A percentile compares a stretch with the other conserved stretches of the same genome.
phyloP scores from a whole-genome alignment of 2,797 vertebrate species.

The Chrosomus eos region DNA sequence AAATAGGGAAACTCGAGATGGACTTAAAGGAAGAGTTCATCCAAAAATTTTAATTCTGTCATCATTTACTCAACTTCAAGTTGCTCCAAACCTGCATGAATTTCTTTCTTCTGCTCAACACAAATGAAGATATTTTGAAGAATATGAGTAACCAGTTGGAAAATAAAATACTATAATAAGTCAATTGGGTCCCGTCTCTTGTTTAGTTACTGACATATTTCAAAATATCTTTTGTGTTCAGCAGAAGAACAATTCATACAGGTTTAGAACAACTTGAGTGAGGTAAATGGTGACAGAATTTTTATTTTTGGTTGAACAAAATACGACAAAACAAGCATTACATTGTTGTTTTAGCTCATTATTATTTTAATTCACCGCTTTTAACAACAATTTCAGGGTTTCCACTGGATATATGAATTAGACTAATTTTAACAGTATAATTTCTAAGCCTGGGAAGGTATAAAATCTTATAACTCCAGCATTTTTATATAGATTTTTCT shows the following conservation, averaged over 20 bases:
- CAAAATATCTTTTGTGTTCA: background rate
- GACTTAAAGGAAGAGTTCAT: background rate
- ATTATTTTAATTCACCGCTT: background rate
- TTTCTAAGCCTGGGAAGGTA: background rate
- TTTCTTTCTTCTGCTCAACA: background rate
- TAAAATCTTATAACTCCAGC: background rate
- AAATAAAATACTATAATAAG: background rate
- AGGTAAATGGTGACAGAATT: background rate
- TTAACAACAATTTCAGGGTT: background rate
- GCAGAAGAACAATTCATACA: background rate
- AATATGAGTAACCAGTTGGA: background rate
- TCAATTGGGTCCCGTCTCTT: background rate
- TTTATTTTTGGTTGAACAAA: background rate
- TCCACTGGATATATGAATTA: background rate
- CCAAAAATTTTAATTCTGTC: background rate
- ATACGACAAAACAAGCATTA: background rate
- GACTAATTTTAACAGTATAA: background rate
- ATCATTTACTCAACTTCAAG: background rate
- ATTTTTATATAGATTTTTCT: background rate
- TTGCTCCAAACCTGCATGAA: background rate
- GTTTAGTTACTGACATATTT: background rate
- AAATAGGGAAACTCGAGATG: background rate
- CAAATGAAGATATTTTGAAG: background rate
- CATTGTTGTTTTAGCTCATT: too few relatives aligned
- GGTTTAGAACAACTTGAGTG: background rate